Conservation (phyloP, 2,797 vertebrate genomes). For the Luscinia luscinia region DNA sequence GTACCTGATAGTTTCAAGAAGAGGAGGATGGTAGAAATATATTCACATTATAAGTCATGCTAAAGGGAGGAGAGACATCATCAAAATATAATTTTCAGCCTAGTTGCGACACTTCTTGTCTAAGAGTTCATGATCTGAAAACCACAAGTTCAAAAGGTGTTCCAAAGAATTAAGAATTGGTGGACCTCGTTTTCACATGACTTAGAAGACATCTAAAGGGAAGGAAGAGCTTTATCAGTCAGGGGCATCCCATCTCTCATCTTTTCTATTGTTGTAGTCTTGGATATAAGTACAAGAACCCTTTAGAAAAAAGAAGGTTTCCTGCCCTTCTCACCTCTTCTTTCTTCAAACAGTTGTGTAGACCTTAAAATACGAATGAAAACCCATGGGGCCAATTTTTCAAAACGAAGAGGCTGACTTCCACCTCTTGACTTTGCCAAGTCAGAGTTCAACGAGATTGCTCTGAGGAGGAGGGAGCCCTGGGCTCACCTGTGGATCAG, state of each 20-base stretch:
- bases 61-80: neutral
- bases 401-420: constrained; percentile 21
- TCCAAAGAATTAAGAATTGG: neutral
- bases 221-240: constrained; percentile 38
- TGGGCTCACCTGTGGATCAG: neutral
- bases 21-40: neutral
- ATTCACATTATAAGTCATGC: neutral
- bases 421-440: constrained; percentile 5
- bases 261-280: constrained; percentile 57
- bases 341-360: constrained; percentile 32
- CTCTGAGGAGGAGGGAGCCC: neutral
- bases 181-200: neutral
- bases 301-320: constrained; percentile 27
- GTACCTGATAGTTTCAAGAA: neutral
- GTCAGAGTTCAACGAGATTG: constrained; percentile 15
- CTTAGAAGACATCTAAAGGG: constrained; percentile 17
- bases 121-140: neutral
- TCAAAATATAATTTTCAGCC: neutral
- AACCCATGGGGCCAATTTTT: constrained; percentile 44
- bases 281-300: constrained; percentile 44
- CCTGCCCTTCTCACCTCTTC: constrained; percentile 67
- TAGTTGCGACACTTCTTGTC: neutral
- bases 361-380: constrained; percentile 41
- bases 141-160: neutral
- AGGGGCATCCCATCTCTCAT: constrained; percentile 43